phyloP scores from a whole-genome alignment of 2,113 vertebrate genomes.

The Hippocampus zosterae region DNA sequence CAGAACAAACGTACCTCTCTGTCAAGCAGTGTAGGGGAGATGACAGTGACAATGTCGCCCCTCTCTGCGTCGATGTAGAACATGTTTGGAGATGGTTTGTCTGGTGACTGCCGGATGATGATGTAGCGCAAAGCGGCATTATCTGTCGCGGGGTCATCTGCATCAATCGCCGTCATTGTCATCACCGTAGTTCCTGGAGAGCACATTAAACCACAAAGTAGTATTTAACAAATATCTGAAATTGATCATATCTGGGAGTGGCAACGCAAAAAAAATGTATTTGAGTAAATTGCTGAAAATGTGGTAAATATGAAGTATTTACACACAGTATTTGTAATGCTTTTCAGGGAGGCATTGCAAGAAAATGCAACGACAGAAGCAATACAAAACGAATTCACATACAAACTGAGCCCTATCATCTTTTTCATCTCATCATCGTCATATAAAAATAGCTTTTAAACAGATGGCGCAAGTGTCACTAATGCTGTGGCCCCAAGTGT shows the following conservation, averaged over 20 bases:
- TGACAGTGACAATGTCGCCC: slow-evolving; percentile 92
- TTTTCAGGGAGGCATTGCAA: neutral
- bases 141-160: slow-evolving; percentile 85
- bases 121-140: slow-evolving; percentile 91
- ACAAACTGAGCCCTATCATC: neutral
- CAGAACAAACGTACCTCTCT: slow-evolving; percentile 79
- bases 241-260: neutral
- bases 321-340: neutral
- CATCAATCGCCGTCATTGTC: slow-evolving; percentile 89
- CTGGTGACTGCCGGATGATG: slow-evolving; percentile 88
- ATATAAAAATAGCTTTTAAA: neutral
- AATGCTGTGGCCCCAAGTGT: neutral
- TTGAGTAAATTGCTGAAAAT: neutral
- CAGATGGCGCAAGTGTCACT: neutral
- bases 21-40: slow-evolving; percentile 84
- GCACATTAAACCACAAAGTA: neutral
- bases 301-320: too few species aligned
- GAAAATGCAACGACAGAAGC: neutral
- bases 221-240: neutral
- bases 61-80: slow-evolving; percentile 95
- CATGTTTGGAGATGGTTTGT: slow-evolving; percentile 94
- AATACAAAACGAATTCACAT: neutral
- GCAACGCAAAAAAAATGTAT: neutral
- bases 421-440: too few species aligned
- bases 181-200: slow-evolving; percentile 88